Evolutionary conservation across 2,113 vertebrate species (phyloP).

Genomic region (Planiliza haematocheilus): DNA sequence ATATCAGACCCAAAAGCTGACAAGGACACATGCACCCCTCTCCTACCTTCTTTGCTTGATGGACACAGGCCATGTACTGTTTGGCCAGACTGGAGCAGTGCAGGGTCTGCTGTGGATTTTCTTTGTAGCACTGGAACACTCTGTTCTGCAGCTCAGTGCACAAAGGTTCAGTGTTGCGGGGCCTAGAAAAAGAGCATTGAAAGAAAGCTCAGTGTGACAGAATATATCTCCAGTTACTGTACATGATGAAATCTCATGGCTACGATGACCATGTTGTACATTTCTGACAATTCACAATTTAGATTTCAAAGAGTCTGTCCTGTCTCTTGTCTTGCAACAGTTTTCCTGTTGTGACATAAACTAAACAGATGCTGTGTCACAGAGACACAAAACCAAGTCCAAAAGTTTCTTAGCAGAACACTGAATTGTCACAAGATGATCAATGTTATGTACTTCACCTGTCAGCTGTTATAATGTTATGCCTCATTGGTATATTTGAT

Average conservation of each 20-base stretch:
- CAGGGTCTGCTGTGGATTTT: conserved; percentile 88
- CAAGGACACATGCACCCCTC: background rate
- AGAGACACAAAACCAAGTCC: background rate
- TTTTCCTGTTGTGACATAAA: too few relatives aligned
- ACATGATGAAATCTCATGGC: conserved; percentile 6
- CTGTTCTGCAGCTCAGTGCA: conserved; percentile 89
- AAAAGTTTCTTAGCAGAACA: too few relatives aligned
- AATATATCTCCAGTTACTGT: background rate
- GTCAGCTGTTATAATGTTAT: too few relatives aligned
- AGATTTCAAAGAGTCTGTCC: too few relatives aligned
- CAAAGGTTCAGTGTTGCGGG: conserved; percentile 81
- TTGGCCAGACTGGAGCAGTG: conserved; percentile 91
- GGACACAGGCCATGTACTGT: conserved; percentile 91
- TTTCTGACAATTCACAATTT: background rate
- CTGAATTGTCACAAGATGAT: too few relatives aligned
- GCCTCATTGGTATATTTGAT: too few relatives aligned
- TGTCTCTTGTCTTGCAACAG: background rate
- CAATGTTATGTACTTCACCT: too few relatives aligned
- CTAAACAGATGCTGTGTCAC: background rate
- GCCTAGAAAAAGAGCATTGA: conserved; percentile 72
- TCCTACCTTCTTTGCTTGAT: conserved; percentile 89
- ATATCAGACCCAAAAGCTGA: background rate
- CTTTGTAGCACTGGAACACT: conserved; percentile 91
- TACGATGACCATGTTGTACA: background rate
- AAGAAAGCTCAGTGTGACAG: conserved; percentile 1